Conservation (phyloP, 2,888 invertebrate genomes). For the Lepas anatifera region DNA sequence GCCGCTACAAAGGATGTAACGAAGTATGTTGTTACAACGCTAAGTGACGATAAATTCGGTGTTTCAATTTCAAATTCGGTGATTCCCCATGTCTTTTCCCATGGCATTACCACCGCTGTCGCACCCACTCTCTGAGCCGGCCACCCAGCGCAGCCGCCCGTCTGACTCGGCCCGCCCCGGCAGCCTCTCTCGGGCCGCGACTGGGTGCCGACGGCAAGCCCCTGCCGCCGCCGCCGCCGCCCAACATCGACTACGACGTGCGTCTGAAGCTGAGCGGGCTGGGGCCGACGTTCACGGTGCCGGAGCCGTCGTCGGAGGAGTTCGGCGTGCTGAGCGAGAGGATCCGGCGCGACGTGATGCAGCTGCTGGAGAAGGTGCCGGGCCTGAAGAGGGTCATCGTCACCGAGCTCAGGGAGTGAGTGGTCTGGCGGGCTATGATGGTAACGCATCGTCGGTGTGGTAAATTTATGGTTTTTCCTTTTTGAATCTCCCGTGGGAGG, state of each 20-base stretch:
- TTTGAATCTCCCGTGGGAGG: no score
- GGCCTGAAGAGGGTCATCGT: conserved; percentile 59
- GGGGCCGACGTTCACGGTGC: conserved; percentile 62
- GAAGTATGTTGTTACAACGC: no score
- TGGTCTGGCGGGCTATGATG: not conserved
- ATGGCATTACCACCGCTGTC: not conserved
- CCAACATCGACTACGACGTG: conserved; percentile 54
- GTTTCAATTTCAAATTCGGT: no score
- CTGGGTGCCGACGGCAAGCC: not conserved
- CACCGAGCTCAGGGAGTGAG: conserved; percentile 46
- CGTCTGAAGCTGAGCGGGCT: conserved; percentile 59
- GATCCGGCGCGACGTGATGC: conserved; percentile 48
- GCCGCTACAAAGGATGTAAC: no score
- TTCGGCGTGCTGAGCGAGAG: conserved; percentile 55
- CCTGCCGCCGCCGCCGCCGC: conserved; percentile 44
- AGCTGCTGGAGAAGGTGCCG: conserved; percentile 47
- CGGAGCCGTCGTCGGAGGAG: conserved; percentile 54
- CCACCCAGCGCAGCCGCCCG: no score
- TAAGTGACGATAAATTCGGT: no score
- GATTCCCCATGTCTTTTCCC: no score
- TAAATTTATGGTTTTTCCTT: no score
- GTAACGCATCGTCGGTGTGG: no score
- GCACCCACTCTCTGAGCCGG: no score
- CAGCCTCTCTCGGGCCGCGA: not conserved
- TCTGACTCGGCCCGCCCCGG: not conserved